Base-by-base conservation (phyloP, 1,140 invertebrate genomes). In the Ips typographus region DNA sequence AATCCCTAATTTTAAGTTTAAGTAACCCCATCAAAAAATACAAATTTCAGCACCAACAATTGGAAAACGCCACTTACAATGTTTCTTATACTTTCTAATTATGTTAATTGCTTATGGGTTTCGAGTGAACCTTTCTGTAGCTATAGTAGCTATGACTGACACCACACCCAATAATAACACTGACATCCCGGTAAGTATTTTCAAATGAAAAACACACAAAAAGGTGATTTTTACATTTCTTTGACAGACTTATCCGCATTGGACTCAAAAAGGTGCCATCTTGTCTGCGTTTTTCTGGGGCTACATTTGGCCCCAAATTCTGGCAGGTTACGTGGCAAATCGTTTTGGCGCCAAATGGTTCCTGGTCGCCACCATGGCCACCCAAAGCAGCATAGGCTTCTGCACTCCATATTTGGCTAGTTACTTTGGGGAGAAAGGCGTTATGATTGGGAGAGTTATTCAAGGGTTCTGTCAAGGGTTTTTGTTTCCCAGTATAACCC, bases 381-480 rank as follows among this genome's bases (percentile, higher is more conserved):
- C 85, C 43, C 71, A 77, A 42, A 81, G 87, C 2, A 59, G 89
- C 5, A 75, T 86, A 77, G 81, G 81, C 41, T 68, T 68, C 5
- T 58, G 7, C 7, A 84, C 76, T 51, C 85, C 83, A n/a, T 77
- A 67, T 3, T 69, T 79, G 77, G 83, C 76, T 77, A 80, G 68
- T 4, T 22, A 63, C 7, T 72, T 73, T 7, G 87, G 84, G 4
- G 89, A 87, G 86, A 78, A 86, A 77, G 81, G 85, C 65, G 77
- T 91, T 62, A 84, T 84, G 76, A 77, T 80, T 74, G 80, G 87
- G 6, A 83, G 94, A 37, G 85, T 92, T 0, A 68, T 90, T 0
- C 88, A 92, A 79, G 94, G 94, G 0, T 77, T 95, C 0, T 85
- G 83, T 39, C 88, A 95, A 82, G 94, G 93, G 4, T 85, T 92